Conservation (phyloP, 2,113 vertebrate genomes). For the Sapayoa aenigma region DNA sequence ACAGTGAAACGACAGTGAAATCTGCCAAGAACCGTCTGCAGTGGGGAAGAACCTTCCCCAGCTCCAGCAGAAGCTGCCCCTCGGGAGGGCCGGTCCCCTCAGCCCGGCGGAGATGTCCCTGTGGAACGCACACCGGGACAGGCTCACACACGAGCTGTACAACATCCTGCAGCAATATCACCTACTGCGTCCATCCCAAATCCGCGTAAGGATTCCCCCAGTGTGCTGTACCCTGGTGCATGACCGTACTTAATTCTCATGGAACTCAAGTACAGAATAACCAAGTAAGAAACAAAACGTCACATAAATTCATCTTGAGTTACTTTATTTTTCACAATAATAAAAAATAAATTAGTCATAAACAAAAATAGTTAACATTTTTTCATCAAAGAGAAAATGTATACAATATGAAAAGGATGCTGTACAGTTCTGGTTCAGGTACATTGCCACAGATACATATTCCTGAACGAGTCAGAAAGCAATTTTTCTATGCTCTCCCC, state of each 20-base stretch:
- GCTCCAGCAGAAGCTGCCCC: background rate
- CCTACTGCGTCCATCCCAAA: background rate
- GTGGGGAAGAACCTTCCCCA: rapidly evolving
- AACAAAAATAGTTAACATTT: constrained; percentile 79
- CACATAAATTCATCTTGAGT: constrained; percentile 31
- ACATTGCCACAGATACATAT: constrained; percentile 6
- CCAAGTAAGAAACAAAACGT: background rate
- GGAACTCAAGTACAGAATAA: background rate
- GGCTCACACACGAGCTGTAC: background rate
- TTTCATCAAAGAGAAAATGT: constrained; percentile 63
- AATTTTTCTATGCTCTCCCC: constrained; percentile 14
- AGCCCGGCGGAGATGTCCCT: no score
- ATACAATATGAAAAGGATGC: constrained; percentile 63
- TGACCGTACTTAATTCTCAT: background rate
- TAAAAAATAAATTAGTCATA: constrained; percentile 85
- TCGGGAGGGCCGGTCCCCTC: rapidly evolving
- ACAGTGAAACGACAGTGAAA: background rate
- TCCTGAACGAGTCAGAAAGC: constrained; percentile 61
- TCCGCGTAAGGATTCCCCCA: background rate
- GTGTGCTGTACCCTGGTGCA: background rate
- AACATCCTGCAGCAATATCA: background rate
- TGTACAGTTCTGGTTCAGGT: constrained; percentile 65
- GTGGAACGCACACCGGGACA: rapidly evolving
- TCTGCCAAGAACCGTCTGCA: rapidly evolving
- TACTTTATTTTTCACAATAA: constrained; percentile 79